Percentiles rank a stretch among this genome's conserved stretches.
Conservation (phyloP, 2,113 vertebrate species). For the Girardinichthys multiradiatus region DNA sequence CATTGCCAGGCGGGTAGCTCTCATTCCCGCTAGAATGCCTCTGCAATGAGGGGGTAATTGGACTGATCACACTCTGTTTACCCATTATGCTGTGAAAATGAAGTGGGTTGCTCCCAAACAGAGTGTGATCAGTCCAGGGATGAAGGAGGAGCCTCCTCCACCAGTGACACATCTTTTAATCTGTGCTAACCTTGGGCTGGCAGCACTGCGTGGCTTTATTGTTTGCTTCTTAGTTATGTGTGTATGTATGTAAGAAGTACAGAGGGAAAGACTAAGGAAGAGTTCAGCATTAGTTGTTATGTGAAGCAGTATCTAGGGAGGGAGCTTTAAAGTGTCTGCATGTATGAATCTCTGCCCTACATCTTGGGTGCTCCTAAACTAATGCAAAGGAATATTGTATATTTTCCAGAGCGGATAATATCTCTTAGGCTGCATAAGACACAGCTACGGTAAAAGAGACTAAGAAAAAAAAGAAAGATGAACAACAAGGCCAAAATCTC, state of each 20-base stretch:
- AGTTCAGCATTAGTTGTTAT: slow-evolving; percentile 13
- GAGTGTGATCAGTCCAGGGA: slow-evolving; percentile 57
- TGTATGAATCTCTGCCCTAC: slow-evolving; percentile 16
- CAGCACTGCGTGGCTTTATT: slow-evolving; percentile 8
- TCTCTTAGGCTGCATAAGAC: slow-evolving; percentile 50
- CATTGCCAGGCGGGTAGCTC: slow-evolving; percentile 60
- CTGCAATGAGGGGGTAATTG: slow-evolving; percentile 77
- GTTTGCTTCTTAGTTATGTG: slow-evolving; percentile 19
- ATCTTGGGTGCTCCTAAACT: slow-evolving; percentile 43
- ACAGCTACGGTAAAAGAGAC: slow-evolving; percentile 4
- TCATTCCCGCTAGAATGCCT: slow-evolving; percentile 68
- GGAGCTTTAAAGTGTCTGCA: slow-evolving; percentile 36
- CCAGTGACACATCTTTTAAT: slow-evolving; percentile 72
- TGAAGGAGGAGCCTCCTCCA: slow-evolving; percentile 55
- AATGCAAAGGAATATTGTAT: slow-evolving; percentile 65
- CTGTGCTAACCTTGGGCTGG: slow-evolving; percentile 63
- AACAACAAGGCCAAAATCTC: slow-evolving; percentile 47
- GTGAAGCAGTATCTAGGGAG: slow-evolving; percentile 19
- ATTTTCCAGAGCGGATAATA: slow-evolving; percentile 50
- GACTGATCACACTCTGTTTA: slow-evolving; percentile 78
- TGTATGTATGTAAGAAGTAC: background rate
- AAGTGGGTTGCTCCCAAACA: slow-evolving; percentile 73
- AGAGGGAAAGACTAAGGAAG: slow-evolving; percentile 5
- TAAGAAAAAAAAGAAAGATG: slow-evolving; percentile 46
- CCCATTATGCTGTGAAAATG: slow-evolving; percentile 73